Conservation (phyloP, 2,113 vertebrate species). For the Emydura subglobosa region DNA sequence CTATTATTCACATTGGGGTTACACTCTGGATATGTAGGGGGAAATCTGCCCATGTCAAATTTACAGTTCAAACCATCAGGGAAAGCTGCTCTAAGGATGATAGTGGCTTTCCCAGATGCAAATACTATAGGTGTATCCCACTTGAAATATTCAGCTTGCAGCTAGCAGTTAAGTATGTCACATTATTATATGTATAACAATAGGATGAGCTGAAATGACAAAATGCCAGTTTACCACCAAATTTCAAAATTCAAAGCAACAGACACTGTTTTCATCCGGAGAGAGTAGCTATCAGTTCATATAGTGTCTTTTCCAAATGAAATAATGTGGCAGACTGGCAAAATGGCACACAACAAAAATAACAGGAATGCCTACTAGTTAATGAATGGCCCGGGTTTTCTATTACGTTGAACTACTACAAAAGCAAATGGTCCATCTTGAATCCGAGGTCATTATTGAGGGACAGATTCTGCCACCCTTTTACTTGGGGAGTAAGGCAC, state of each 20-base stretch:
- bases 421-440: background rate
- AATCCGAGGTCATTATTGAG: background rate
- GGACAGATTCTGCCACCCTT: background rate
- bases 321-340: background rate
- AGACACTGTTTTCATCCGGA: conserved; percentile 56
- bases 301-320: background rate
- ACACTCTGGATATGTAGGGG: conserved; percentile 22
- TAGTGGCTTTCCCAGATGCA: conserved; percentile 27
- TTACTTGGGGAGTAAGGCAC: background rate
- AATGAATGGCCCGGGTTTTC: background rate
- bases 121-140: conserved; percentile 33
- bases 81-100: conserved; percentile 41
- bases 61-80: background rate
- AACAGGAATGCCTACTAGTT: background rate
- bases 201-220: conserved; percentile 67
- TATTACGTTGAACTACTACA: background rate
- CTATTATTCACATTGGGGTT: background rate
- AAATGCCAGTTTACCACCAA: conserved; percentile 55
- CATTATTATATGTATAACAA: conserved; percentile 68
- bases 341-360: background rate
- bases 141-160: conserved; percentile 64
- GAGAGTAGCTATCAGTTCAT: background rate
- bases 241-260: conserved; percentile 71
- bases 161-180: conserved; percentile 71
- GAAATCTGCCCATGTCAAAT: background rate